A percentile compares a stretch with the other conserved stretches of the same genome.
phyloP scores from a whole-genome alignment of 2,797 vertebrate genomes.

The Acanthis flammea region DNA sequence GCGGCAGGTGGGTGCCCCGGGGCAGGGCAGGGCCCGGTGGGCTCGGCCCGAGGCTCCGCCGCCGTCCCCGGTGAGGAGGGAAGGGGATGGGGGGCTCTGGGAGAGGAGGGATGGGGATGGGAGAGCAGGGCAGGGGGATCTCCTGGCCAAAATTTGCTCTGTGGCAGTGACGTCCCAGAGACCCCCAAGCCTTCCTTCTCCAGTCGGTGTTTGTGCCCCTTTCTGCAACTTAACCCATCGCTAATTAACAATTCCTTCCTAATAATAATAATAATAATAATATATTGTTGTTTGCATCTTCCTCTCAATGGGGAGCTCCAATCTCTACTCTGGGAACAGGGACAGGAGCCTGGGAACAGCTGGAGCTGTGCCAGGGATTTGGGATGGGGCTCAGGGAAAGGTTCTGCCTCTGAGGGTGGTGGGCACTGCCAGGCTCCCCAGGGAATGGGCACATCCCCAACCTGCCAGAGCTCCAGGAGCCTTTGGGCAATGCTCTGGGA shows the following conservation, averaged over 20 bases:
- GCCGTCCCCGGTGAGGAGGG: neutral
- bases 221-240: neutral
- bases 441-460: neutral
- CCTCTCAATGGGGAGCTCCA: rapidly evolving
- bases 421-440: neutral
- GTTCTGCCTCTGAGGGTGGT: neutral
- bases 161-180: too few species aligned
- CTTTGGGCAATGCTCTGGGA: rapidly evolving
- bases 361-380: neutral
- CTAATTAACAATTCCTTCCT: neutral
- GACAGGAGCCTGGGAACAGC: neutral
- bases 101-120: neutral
- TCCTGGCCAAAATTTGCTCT: neutral
- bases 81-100: neutral
- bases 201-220: neutral
- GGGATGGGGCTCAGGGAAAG: neutral
- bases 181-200: neutral
- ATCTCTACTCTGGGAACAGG: neutral
- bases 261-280: too few species aligned
- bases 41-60: neutral
- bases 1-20: neutral
- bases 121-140: too few species aligned
- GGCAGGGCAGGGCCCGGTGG: neutral
- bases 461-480: neutral
- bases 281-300: neutral